Base-by-base conservation (phyloP, 2,888 invertebrate species). In the Formica aserva region DNA sequence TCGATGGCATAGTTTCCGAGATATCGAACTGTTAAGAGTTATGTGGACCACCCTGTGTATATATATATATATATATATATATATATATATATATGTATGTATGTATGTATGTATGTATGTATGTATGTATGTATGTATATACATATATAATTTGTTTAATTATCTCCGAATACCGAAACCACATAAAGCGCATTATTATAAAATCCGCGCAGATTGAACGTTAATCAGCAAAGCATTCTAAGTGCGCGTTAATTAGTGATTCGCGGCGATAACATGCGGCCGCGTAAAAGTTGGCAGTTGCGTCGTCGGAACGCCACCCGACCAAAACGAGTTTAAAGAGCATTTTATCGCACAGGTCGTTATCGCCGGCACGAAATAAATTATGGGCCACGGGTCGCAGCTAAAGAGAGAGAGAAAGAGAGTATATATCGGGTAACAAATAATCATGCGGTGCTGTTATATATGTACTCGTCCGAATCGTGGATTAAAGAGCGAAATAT, bases 401-500 rank as follows among this genome's bases (percentile, higher is more conserved):
- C 52, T 63, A 76, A 41, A 72, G 63, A 32, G 60, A 3, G 2
- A 38, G 38, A 38, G 11, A 9, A 3, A 41, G 41, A 13, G 41
- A 13, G 41, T 60, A 18, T 22, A 60, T 62, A 77, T 77, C 82
- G 77, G 71, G 65, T 82, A 77, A 83, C 85, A 72, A 85, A 77
- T 85, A 77, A 83, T 85, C 85, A 57, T 72, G 77, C 60, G 60
- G 83, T 66, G 52, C 75, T 65, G 66, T 66, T 75, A 83, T 32
- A 32, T 6, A 32, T 32, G 32, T 32, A 32, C 52, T 77, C 72
- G 83, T 52, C 32, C 67, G 60, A 62, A 66, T 65, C 52, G 72
- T 62, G 85, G 85, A 85, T 85, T 85, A 85, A 85, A 85, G 85
- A 83, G 85, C 85, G 77, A 85, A 85, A 85, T 85, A 85, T 85